A percentile compares a stretch with the other conserved stretches of the same genome.
These are phyloP conservation scores for Copsychus sechellarum DNA, from an alignment of 2,113 vertebrate species.

Conservation along the genomic window DNA sequence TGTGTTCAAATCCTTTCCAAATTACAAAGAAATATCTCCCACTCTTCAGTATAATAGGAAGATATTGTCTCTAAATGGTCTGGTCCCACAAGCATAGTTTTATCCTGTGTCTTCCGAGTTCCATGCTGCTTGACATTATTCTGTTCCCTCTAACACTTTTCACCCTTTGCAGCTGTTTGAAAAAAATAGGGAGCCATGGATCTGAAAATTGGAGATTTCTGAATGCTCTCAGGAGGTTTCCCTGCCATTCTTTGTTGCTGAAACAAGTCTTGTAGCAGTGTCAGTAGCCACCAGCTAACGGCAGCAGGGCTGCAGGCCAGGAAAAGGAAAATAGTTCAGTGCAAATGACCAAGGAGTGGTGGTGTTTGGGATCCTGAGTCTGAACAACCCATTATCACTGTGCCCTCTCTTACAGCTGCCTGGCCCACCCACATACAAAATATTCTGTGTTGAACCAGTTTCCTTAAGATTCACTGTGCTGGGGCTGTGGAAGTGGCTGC, in stretches of 20 bases:
- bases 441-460: fast-evolving
- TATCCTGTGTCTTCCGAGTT: not conserved
- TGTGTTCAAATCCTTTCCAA: not conserved
- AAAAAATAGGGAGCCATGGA: not conserved
- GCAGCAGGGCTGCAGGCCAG: not conserved
- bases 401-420: not conserved
- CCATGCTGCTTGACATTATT: not conserved
- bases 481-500: not conserved
- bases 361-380: not conserved
- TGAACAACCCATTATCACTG: not conserved
- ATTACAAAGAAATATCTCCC: not conserved
- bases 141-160: not conserved
- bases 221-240: not conserved
- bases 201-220: not conserved
- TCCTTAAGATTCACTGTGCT: not conserved
- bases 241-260: not conserved
- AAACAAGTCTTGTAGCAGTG: fast-evolving
- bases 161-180: not conserved
- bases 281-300: not conserved
- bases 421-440: not conserved
- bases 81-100: not conserved
- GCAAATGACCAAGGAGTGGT: not conserved
- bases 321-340: not conserved
- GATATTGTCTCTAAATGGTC: not conserved
- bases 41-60: not conserved